Evolutionary conservation across 2,888 invertebrate species (phyloP).

Genomic region (Esperia sulphurella): DNA sequence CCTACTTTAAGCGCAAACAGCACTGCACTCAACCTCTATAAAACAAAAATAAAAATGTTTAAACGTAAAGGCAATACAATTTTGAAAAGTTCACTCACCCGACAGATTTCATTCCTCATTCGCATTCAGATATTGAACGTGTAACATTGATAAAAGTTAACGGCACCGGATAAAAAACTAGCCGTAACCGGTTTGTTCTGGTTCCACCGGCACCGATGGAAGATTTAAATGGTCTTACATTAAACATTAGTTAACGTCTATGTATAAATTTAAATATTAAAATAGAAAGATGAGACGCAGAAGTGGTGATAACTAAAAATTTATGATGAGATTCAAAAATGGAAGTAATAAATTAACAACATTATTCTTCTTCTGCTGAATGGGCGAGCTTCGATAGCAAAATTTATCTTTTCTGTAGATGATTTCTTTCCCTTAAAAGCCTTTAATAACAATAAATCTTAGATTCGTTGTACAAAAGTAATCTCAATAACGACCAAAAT

Average conservation of each 20-base stretch:
- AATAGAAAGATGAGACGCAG: neutral
- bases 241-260: constrained; percentile 7
- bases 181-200: constrained; percentile 42
- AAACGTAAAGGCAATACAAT: constrained; percentile 4
- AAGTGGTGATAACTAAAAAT: neutral
- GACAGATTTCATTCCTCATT: constrained; percentile 43
- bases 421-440: too few species aligned
- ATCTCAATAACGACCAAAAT: too few species aligned
- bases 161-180: constrained; percentile 56
- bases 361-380: neutral
- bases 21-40: too few species aligned
- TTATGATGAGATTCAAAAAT: too few species aligned
- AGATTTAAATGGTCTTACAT: constrained; percentile 12
- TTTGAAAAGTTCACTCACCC: constrained; percentile 41
- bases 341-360: too few species aligned
- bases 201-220: constrained; percentile 44
- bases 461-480: too few species aligned
- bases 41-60: neutral
- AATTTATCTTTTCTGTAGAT: too few species aligned
- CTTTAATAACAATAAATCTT: too few species aligned
- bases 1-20: too few species aligned
- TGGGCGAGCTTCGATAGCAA: neutral
- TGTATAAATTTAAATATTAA: constrained; percentile 1
- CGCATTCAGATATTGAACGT: constrained; percentile 51
- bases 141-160: constrained; percentile 49